These are phyloP conservation scores for Drosophila repleta DNA, from an alignment of 1,140 invertebrate genomes.

Conservation along the genomic window DNA sequence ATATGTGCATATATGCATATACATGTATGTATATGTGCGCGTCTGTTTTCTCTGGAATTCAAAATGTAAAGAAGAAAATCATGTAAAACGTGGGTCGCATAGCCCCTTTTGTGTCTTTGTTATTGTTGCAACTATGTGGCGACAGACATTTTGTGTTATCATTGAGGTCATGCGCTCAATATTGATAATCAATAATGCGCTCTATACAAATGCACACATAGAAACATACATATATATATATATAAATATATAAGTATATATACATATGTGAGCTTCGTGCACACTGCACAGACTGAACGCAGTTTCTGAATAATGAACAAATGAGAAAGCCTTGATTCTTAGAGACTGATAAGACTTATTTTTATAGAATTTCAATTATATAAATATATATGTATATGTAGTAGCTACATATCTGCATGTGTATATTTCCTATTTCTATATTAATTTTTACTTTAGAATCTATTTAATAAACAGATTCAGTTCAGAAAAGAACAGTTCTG, in stretches of 20 bases:
- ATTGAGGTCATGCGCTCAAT: slow-evolving; percentile 56
- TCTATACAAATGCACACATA: neutral
- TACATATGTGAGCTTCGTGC: neutral
- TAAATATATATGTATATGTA: neutral
- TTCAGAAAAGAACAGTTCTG: neutral
- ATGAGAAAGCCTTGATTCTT: slow-evolving; percentile 20
- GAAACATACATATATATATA: neutral
- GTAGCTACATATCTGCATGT: neutral
- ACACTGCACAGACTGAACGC: slow-evolving; percentile 1
- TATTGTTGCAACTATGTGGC: slow-evolving; percentile 13
- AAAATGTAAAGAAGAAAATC: slow-evolving; percentile 6
- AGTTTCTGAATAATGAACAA: slow-evolving; percentile 8
- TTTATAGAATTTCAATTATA: slow-evolving; percentile 9
- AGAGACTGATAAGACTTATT: slow-evolving; percentile 19
- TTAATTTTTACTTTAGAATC: neutral
- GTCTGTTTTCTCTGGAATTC: slow-evolving; percentile 2
- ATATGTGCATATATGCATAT: neutral
- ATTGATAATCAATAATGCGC: slow-evolving; percentile 38
- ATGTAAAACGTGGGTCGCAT: neutral
- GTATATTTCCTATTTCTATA: neutral
- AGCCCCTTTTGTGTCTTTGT: slow-evolving; percentile 14
- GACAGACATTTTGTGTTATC: slow-evolving; percentile 15
- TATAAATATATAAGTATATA: neutral
- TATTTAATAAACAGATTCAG: no score
- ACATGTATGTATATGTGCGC: neutral